phyloP scores from a whole-genome alignment of 2,797 vertebrate genomes.

The Ispidina lecontei region DNA sequence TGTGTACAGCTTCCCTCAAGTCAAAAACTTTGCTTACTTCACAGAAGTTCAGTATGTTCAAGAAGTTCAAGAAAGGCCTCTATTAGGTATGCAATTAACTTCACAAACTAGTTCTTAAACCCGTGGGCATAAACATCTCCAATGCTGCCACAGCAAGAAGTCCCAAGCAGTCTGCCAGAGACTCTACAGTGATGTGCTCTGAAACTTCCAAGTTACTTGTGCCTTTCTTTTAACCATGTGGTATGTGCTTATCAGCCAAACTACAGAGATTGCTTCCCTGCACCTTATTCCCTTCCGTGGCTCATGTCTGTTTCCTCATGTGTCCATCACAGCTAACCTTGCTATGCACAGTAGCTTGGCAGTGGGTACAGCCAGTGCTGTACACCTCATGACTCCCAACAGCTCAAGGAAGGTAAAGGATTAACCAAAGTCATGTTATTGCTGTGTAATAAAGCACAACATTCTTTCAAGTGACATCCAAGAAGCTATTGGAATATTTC shows the following conservation, averaged over 20 bases:
- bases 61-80: not conserved
- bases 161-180: not conserved
- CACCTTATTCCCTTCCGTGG: not conserved
- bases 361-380: not conserved
- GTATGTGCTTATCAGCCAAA: not conserved
- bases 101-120: conserved; percentile 13
- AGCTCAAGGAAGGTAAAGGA: not conserved
- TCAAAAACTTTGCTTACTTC: conserved; percentile 12
- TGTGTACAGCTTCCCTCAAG: not conserved
- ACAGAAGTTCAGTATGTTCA: not conserved
- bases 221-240: not conserved
- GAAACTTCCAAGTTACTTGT: not conserved
- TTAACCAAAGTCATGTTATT: not conserved
- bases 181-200: not conserved
- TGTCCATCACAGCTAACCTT: not conserved
- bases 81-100: not conserved
- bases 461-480: not conserved
- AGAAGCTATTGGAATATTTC: not conserved
- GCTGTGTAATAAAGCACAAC: not conserved
- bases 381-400: not conserved
- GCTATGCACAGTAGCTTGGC: not conserved
- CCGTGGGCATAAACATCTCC: not conserved
- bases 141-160: not conserved
- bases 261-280: not conserved
- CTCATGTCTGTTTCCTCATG: not conserved